A percentile compares a stretch with the other conserved stretches of the same genome.
These are phyloP conservation scores for Leptinotarsa rubiginosa DNA, from an alignment of 2,888 invertebrate species.

Conservation along the genomic window DNA sequence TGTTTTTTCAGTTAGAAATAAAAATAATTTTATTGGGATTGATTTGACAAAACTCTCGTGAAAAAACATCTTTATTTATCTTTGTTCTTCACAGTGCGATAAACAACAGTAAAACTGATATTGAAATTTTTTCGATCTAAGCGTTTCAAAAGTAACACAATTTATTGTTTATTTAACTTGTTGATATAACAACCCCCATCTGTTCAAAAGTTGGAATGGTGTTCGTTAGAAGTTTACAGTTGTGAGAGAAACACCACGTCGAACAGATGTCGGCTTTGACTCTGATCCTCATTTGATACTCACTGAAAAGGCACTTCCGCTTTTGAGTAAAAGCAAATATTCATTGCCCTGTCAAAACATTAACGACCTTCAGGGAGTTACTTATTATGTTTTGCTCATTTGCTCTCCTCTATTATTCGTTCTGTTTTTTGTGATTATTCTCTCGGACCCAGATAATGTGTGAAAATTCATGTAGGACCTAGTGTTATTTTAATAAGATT, in stretches of 20 bases:
- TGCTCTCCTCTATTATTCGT: background rate
- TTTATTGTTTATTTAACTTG: too few species aligned
- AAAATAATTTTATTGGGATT: too few species aligned
- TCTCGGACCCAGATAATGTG: constrained; percentile 1
- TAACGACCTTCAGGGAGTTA: background rate
- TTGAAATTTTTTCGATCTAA: too few species aligned
- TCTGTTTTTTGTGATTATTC: background rate
- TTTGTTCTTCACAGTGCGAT: too few species aligned
- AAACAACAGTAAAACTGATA: too few species aligned
- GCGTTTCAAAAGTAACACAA: too few species aligned
- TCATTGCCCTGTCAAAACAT: constrained; percentile 14
- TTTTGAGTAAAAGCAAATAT: constrained; percentile 5
- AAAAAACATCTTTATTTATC: too few species aligned
- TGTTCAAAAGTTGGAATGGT: background rate
- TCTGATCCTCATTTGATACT: constrained; percentile 1
- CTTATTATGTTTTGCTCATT: background rate
- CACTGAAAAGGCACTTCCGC: constrained; percentile 6
- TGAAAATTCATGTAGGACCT: constrained; percentile 14
- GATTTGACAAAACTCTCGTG: too few species aligned
- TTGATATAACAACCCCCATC: background rate
- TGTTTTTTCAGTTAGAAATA: too few species aligned
- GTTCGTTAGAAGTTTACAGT: background rate
- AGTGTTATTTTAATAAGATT: constrained; percentile 23
- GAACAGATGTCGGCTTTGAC: background rate
- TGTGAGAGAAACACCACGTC: background rate